Percentiles rank a stretch among this genome's conserved stretches.
These are phyloP conservation scores for Okamejei kenojei DNA, from an alignment of 2,797 vertebrate species.

Conservation along the genomic window DNA sequence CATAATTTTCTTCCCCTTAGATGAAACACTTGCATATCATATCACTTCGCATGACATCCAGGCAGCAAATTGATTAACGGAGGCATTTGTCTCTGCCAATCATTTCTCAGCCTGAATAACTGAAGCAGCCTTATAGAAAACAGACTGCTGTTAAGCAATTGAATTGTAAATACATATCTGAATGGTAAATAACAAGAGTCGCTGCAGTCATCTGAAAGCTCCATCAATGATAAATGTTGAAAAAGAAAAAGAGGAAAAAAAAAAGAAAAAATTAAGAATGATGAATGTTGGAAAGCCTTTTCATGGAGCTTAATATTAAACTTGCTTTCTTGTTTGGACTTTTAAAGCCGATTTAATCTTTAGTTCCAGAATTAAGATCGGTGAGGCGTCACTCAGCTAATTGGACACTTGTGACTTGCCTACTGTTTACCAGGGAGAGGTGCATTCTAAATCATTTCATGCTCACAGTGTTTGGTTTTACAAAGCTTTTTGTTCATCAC, in stretches of 20 bases:
- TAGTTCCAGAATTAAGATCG: not conserved
- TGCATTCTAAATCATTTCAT: not conserved
- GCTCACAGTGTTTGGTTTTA: not conserved
- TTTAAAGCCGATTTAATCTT: not conserved
- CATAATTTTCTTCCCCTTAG: not conserved
- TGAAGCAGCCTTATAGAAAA: not conserved
- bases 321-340: not conserved
- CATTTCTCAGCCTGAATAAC: not conserved
- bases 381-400: not conserved
- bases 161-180: not conserved
- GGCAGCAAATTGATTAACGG: not conserved
- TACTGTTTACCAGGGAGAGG: not conserved
- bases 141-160: not conserved
- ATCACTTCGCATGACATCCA: not conserved
- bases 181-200: not conserved
- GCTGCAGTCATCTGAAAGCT: not conserved
- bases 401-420: not conserved
- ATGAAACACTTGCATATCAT: not conserved
- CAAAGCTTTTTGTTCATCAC: not conserved
- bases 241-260: too few species aligned
- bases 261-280: too few species aligned
- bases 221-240: not conserved
- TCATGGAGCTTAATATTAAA: not conserved
- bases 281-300: not conserved
- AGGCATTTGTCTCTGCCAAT: not conserved